These are phyloP conservation scores for Eucidaris tribuloides DNA, from an alignment of 35 echinoderm and acorn worm species.

Conservation along the genomic window DNA sequence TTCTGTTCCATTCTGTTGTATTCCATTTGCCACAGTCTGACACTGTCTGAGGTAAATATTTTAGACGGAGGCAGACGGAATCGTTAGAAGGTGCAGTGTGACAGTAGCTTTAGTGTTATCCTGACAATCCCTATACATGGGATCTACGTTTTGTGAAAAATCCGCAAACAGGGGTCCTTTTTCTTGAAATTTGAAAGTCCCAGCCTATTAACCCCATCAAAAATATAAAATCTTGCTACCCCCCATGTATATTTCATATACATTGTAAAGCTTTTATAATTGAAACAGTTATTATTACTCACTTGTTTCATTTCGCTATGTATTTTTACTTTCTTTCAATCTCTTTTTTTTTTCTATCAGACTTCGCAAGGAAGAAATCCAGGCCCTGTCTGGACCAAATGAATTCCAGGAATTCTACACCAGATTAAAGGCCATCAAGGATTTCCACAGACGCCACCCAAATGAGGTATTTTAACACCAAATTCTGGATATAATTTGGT, in stretches of 20 bases:
- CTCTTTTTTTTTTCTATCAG: slow-evolving; percentile 3
- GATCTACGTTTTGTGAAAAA: too few species aligned
- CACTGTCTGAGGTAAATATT: too few species aligned
- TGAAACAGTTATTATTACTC: not conserved
- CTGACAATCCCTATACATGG: too few species aligned
- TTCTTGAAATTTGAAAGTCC: not conserved
- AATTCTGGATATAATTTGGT: too few species aligned
- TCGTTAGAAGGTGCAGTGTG: too few species aligned
- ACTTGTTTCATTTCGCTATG: not conserved
- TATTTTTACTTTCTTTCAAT: not conserved
- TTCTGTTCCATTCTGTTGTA: too few species aligned
- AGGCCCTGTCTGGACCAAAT: slow-evolving; percentile 95
- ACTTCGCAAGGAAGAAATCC: slow-evolving; percentile 86
- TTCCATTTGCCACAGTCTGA: too few species aligned
- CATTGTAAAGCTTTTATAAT: not conserved
- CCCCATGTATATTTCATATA: not conserved
- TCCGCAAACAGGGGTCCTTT: too few species aligned
- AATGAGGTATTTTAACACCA: too few species aligned
- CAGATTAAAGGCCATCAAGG: slow-evolving; percentile 89
- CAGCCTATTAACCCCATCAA: not conserved
- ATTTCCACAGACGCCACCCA: slow-evolving; percentile 97
- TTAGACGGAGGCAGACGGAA: too few species aligned
- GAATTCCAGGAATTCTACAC: slow-evolving; percentile 96
- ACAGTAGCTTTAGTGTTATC: too few species aligned
- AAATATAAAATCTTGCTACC: too few species aligned